Base-by-base conservation (phyloP, 2,113 vertebrate genomes). In the Lepisosteus osseus region DNA sequence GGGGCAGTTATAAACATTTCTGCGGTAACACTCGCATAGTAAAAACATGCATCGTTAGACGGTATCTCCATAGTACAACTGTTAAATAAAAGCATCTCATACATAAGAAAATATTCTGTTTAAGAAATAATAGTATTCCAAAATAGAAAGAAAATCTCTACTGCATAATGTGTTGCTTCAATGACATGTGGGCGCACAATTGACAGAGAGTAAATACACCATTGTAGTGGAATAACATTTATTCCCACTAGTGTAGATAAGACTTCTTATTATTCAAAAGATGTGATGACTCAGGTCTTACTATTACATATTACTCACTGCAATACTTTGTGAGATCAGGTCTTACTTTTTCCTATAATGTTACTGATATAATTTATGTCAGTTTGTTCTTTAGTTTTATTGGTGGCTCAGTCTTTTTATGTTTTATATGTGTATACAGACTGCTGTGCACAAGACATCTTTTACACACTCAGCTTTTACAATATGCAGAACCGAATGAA, bases 121-220 rank as follows among this genome's bases (percentile, higher is more conserved):
- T 74, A 76, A 80, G 81, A 79, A 61, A 84, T 59, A 72, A 76
- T 69, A 80, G 84, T 82, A 82, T 84, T 86, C 87, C 82, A 73
- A 86, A 86, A 89, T 86, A 87, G 86, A 87, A 84, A 80, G 85
- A 78, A 86, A 86, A 87, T 87, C 88, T 86, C 85, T 79, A 61
- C 78, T 81, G 82, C 80, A 87, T 85, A 84, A 90, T 86, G 77
- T 80, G 75, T 75, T 84, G 41, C 70, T 85, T 86, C 80, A 87
- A 80, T 80, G 74, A 75, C 72, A 85, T 78, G 87, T 86, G 85
- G 86, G 86, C 79, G 85, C 83, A 81, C 79, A 85, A 80, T 84
- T 73, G 47, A 51, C 47, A 76, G 77, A 86, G 73, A 55, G 62
- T 54, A 54, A 79, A 71, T 76, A 81, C 76, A 82, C 57, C 78